phyloP scores from a whole-genome alignment of 2,888 invertebrate species.

The Rutpela maculata region DNA sequence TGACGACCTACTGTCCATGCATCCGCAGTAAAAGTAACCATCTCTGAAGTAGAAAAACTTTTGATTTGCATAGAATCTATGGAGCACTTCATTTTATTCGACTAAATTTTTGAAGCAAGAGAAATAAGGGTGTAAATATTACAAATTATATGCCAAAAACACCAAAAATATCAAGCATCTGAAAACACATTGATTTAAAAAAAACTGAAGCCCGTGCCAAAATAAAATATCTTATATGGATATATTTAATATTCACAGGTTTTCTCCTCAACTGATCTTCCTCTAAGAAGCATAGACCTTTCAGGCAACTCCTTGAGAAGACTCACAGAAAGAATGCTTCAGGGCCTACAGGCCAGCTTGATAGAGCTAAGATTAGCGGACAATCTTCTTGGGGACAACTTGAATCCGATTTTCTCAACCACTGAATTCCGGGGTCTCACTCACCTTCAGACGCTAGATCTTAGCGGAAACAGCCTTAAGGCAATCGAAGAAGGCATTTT shows the following conservation, averaged over 20 bases:
- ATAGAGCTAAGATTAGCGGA: constrained; percentile 84
- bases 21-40: too few relatives aligned
- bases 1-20: too few relatives aligned
- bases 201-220: too few relatives aligned
- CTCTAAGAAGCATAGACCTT: constrained; percentile 86
- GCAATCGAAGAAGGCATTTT: constrained; percentile 91
- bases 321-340: constrained; percentile 85
- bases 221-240: background rate
- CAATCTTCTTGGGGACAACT: constrained; percentile 91
- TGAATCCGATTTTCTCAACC: constrained; percentile 93
- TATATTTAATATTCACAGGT: constrained; percentile 73
- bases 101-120: too few relatives aligned
- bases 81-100: too few relatives aligned
- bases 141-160: too few relatives aligned
- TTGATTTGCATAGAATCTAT: too few relatives aligned
- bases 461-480: constrained; percentile 87
- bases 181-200: too few relatives aligned
- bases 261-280: constrained; percentile 83
- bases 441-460: constrained; percentile 83
- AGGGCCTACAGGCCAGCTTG: constrained; percentile 81
- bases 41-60: too few relatives aligned
- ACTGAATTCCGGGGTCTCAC: constrained; percentile 88
- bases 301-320: constrained; percentile 88
- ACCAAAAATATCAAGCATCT: too few relatives aligned
- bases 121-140: too few relatives aligned